These are phyloP conservation scores for Hydractinia symbiolongicarpus DNA, from an alignment of 30 jellyfish, hydroid and myxozoan genomes.

Conservation along the genomic window DNA sequence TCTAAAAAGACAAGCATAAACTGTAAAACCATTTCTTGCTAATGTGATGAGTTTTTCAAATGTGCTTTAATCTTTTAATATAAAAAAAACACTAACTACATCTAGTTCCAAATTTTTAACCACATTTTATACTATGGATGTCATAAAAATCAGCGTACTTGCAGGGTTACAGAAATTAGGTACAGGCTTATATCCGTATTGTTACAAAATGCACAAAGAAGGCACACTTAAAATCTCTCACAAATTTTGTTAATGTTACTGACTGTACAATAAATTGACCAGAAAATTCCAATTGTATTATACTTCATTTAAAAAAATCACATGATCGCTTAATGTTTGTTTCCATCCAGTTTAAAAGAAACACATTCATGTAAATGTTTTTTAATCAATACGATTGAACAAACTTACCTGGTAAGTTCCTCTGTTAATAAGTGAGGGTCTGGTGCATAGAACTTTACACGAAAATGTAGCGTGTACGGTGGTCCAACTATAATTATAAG, in stretches of 20 bases:
- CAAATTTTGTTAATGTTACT: not conserved
- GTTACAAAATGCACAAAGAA: no score
- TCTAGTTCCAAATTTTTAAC: no score
- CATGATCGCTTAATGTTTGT: not conserved
- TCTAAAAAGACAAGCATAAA: slow-evolving; percentile 23
- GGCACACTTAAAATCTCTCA: no score
- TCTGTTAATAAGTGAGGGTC: slow-evolving; percentile 82
- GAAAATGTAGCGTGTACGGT: slow-evolving; percentile 79
- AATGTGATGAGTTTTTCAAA: not conserved
- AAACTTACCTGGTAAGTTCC: slow-evolving; percentile 79
- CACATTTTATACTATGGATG: no score
- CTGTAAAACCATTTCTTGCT: not conserved
- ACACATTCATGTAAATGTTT: not conserved
- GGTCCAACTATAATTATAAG: slow-evolving; percentile 68
- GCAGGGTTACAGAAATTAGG: no score
- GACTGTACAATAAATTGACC: not conserved
- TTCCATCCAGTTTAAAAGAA: not conserved
- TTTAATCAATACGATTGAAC: not conserved
- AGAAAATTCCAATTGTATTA: not conserved
- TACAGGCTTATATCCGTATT: no score
- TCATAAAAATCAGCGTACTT: no score
- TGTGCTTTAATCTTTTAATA: no score
- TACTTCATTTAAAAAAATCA: not conserved
- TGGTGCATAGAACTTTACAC: slow-evolving; percentile 86
- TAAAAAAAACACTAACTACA: no score